phyloP scores from a whole-genome alignment of 2,113 vertebrate species.

The Hemibagrus wyckioides region DNA sequence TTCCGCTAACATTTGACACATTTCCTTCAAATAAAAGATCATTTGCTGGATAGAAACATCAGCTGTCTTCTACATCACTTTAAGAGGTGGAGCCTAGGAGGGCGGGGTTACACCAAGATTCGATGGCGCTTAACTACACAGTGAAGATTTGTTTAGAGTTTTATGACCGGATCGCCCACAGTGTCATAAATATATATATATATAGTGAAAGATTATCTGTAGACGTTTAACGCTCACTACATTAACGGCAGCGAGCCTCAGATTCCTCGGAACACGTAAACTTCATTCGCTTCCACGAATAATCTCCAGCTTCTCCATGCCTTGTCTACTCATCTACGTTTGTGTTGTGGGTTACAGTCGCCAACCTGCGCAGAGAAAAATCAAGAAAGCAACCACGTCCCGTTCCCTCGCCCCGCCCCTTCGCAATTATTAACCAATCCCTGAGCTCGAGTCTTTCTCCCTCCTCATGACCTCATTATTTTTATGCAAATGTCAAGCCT shows the following conservation, averaged over 20 bases:
- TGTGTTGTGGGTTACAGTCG: too few species aligned
- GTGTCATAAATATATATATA: not conserved
- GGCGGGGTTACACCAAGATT: not conserved
- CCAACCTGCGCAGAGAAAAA: not conserved
- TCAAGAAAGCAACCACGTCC: not conserved
- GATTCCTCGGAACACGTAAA: not conserved
- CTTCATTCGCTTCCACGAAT: not conserved
- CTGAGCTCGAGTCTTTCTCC: not conserved
- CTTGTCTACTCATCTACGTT: not conserved
- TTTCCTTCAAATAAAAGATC: not conserved
- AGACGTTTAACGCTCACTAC: not conserved
- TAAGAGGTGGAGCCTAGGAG: not conserved
- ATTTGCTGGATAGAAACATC: too few species aligned
- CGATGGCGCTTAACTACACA: not conserved
- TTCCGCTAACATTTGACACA: not conserved
- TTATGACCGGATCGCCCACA: not conserved
- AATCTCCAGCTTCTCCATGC: not conserved
- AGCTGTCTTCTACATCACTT: not conserved
- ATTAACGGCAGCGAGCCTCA: not conserved
- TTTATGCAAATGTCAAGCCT: conserved; percentile 60
- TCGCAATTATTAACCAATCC: conserved; percentile 2
- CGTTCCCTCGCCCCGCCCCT: not conserved
- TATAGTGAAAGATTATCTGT: not conserved
- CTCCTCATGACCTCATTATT: conserved; percentile 26
- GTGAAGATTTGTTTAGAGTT: not conserved